Evolutionary conservation across 2,888 invertebrate genomes (phyloP).

Genomic region (Ecdyonurus torrentis): DNA sequence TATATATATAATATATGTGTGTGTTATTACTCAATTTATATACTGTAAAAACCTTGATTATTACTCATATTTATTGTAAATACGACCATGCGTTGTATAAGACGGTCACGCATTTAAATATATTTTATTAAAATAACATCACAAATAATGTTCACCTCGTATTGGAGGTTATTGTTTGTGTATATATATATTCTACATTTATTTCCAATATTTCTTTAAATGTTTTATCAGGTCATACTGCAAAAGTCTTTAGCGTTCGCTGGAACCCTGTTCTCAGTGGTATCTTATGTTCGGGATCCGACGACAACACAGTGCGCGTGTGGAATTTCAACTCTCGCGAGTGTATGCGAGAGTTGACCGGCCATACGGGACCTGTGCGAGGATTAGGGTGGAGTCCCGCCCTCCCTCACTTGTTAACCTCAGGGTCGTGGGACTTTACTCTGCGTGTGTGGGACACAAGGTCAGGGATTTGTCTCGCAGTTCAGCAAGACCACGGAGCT

Average conservation of each 20-base stretch:
- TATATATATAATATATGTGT: too few relatives aligned
- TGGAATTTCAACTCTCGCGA: conserved; percentile 26
- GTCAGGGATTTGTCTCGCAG: conserved; percentile 24
- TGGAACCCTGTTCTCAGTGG: conserved; percentile 27
- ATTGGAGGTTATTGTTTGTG: too few relatives aligned
- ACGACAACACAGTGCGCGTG: conserved; percentile 24
- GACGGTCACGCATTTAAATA: neutral
- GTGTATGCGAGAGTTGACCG: conserved; percentile 22
- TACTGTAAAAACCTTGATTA: neutral
- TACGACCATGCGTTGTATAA: too few relatives aligned
- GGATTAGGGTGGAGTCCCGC: conserved; percentile 27
- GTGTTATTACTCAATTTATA: too few relatives aligned
- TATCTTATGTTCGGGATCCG: conserved; percentile 26
- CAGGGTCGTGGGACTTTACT: conserved; percentile 28
- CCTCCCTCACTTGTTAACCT: conserved; percentile 25
- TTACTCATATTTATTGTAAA: neutral
- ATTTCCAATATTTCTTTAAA: neutral
- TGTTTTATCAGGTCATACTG: conserved; percentile 22
- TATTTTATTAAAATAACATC: too few relatives aligned
- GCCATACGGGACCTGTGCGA: conserved; percentile 25
- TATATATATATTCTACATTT: too few relatives aligned
- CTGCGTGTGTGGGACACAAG: conserved; percentile 27
- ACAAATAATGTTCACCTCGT: too few relatives aligned
- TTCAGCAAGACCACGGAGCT: conserved; percentile 26
- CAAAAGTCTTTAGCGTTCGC: conserved; percentile 26